Evolutionary conservation across 2,888 invertebrate genomes (phyloP), one percentile per base, ranked within the genome.

Genomic region (Lydus trimaculatus): DNA sequence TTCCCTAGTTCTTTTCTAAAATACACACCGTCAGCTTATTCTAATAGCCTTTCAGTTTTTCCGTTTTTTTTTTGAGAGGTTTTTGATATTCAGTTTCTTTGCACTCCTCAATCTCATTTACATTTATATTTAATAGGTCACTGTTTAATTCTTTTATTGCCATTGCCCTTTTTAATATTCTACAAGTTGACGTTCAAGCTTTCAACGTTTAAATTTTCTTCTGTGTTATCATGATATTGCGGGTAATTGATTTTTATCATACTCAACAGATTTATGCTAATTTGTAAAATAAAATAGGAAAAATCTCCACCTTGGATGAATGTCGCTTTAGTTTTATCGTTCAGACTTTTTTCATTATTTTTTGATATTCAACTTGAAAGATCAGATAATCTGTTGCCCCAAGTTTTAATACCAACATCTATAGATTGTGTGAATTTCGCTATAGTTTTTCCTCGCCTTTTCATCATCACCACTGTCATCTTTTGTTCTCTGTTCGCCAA

Each of bases 101-200:
- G 66, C 64, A 66, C 70, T 66, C 59, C 6, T 61, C 62, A 59
- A 33, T 52, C 71, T 72, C 72, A 72, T 72, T 72, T 72, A 71
- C 72, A 72, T 72, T 72, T 72, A 72, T 71, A 72, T 72, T 72
- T 72, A 72, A 72, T 72, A 71, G 71, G 69, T 69, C 63, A 69
- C 69, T 67, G 56, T 56, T 69, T 71, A 71, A 72, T 72, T 72
- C 72, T 72, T 72, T 72, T 71, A 72, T 72, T 71, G 64, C 66
- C 36, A n/a, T 65, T 43, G 61, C 69, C 52, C 64, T 65, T 70
- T 58, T 72, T 70, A 65, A 71, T 63, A 69, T 69, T 69, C 69
- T 36, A 33, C 20, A 36, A 31, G 25, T 56, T 28, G 59, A 59
- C 62, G 31, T 31, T 65, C 61, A 59, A 43, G 52, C n/a, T n/a